A percentile compares a stretch with the other conserved stretches of the same genome.
phyloP scores from a whole-genome alignment of 2,113 vertebrate species.

The Cnemophilus loriae region DNA sequence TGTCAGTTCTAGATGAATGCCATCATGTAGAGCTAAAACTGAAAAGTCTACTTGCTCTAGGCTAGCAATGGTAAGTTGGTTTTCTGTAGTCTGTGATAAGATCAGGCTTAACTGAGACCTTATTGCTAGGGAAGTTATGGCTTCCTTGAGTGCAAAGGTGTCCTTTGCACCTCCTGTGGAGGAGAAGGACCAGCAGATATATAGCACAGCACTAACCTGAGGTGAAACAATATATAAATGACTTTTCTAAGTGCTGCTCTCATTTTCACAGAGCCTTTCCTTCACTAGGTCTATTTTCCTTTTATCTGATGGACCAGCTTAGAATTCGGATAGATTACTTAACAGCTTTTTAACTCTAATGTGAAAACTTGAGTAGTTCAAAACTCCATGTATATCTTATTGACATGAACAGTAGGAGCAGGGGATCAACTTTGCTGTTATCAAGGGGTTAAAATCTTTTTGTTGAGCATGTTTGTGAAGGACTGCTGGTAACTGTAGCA shows the following conservation, averaged over 20 bases:
- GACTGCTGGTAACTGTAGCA: constrained; percentile 52
- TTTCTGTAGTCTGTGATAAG: background rate
- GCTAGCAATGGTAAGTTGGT: background rate
- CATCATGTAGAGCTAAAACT: background rate
- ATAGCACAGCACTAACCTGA: background rate
- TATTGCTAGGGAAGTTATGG: background rate
- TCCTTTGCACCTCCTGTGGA: background rate
- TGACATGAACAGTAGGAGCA: background rate
- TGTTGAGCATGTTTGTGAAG: constrained; percentile 57
- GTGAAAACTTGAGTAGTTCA: background rate
- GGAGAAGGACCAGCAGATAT: background rate
- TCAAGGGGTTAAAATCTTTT: constrained; percentile 69
- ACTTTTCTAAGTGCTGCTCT: background rate
- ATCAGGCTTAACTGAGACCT: background rate
- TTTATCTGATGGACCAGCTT: background rate
- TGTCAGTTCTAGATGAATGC: background rate
- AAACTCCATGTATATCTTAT: background rate
- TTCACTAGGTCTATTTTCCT: background rate
- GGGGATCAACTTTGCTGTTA: background rate
- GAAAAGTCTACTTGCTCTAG: background rate
- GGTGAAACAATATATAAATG: background rate
- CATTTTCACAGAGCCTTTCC: background rate
- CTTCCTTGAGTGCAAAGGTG: background rate
- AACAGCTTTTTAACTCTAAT: background rate
- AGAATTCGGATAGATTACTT: background rate